Evolutionary conservation across 2,888 invertebrate species (phyloP).

Genomic region (Sepioteuthis lessoniana): DNA sequence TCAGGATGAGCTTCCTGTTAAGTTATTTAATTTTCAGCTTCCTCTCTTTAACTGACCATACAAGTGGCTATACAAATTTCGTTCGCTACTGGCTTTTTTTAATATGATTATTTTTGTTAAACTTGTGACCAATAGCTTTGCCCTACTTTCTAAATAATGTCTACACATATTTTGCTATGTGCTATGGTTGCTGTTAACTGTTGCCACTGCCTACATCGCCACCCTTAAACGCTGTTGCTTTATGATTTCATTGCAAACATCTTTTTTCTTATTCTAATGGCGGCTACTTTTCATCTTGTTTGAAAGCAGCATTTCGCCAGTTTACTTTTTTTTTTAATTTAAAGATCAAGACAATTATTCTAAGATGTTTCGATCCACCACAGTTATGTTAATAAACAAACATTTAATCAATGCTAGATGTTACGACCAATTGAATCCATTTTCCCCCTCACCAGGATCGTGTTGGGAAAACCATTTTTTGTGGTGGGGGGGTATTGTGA

Average conservation of each 20-base stretch:
- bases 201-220: neutral
- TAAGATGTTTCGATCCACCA: neutral
- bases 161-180: neutral
- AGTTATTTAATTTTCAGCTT: neutral
- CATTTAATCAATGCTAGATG: no score
- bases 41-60: neutral
- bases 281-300: neutral
- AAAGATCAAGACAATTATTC: neutral
- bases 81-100: neutral
- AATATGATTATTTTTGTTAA: neutral
- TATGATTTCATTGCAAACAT: neutral
- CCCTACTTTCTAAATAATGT: neutral
- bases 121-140: neutral
- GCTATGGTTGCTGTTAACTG: neutral
- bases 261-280: neutral
- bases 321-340: neutral
- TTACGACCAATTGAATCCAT: no score
- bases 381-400: no score
- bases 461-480: no score
- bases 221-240: neutral
- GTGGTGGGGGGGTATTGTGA: no score
- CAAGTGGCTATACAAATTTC: neutral
- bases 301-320: neutral
- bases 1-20: neutral
- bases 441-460: no score